Base-by-base conservation (phyloP, 2,797 vertebrate species). In the Sternarchorhynchus goeldii region DNA sequence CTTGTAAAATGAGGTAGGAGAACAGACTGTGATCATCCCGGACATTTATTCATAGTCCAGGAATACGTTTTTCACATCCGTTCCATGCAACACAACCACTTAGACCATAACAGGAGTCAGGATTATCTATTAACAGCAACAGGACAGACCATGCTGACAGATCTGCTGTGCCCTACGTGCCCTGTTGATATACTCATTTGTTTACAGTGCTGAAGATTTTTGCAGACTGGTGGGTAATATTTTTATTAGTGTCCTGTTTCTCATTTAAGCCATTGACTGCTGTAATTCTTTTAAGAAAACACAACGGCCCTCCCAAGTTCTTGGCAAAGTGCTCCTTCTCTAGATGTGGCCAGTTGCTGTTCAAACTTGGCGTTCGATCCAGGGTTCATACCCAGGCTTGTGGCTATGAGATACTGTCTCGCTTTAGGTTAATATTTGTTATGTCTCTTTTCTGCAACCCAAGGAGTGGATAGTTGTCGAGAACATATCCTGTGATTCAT, bases 371-470 rank as follows among this genome's bases (percentile, higher is more conserved):
- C 68, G 50, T 76, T 60, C 71, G 53, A 50, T 58, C 39, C 36
- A 32, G 21, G 53, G 29, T 64, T 72, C 45, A 17, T 69, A 50
- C 69, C 76, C 31, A 76, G 59, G 31, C 78, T 66, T 78, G 60
- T 74, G 80, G 75, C 18, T 80, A 86, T 86, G 85, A 87, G 85
- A 81, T 76, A 76, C 82, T 41, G 83, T 87, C 86, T 85, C 58
- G 62, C 57, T 56, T 80, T 29, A 76, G 59, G 77, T 56, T 34
- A 36, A 31, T 32, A 6, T 59, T 36, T 39, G 12, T 65, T 69
- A 18, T 8, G 5, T 53, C 32, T 77, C n/a, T 69, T 81, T 79
- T 62, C 79, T 59, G 69, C 0, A 2, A 41, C 21, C 16, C 39
- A 59, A 70, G 34, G 25, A 63, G 74, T 83, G 74, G 75, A 84